Evolutionary conservation across 2,888 invertebrate genomes (phyloP).

Genomic region (Onthophagus sagittarius): DNA sequence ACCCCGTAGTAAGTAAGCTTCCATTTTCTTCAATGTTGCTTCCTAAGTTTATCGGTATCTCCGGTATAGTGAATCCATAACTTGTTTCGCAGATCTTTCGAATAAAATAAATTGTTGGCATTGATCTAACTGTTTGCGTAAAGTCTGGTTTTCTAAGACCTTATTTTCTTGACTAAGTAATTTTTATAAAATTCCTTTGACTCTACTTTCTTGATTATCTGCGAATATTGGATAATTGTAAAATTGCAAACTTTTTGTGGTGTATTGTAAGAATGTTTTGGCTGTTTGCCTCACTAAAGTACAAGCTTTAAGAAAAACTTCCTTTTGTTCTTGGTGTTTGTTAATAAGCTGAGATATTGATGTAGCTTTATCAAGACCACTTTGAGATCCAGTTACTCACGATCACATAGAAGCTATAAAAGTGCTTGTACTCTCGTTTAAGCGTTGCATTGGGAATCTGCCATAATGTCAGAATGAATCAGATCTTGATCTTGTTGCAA

Average conservation of each 20-base stretch:
- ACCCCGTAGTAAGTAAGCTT: constrained; percentile 65
- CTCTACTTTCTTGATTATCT: constrained; percentile 64
- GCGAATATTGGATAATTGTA: constrained; percentile 67
- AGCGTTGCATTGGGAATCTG: constrained; percentile 77
- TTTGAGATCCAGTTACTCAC: constrained; percentile 58
- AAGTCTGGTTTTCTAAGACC: constrained; percentile 95
- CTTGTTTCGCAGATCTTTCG: constrained; percentile 88
- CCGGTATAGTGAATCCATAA: constrained; percentile 96
- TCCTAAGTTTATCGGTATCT: constrained; percentile 66
- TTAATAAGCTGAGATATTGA: constrained; percentile 82
- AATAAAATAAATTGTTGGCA: constrained; percentile 96
- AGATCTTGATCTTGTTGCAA: constrained; percentile 92
- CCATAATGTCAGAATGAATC: constrained; percentile 77
- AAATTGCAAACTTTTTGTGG: constrained; percentile 87
- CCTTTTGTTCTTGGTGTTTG: constrained; percentile 97
- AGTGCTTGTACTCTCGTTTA: constrained; percentile 79
- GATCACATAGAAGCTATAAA: constrained; percentile 82
- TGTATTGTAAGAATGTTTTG: constrained; percentile 96
- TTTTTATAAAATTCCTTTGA: constrained; percentile 82
- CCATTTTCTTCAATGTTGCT: constrained; percentile 74
- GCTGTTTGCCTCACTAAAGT: constrained; percentile 93
- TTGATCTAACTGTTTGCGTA: constrained; percentile 91
- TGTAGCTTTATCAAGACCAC: constrained; percentile 47
- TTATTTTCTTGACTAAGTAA: constrained; percentile 91
- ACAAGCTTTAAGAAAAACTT: constrained; percentile 95